Conservation (phyloP, 2,797 vertebrate genomes). For the Lepidocolaptes lacrymiger region DNA sequence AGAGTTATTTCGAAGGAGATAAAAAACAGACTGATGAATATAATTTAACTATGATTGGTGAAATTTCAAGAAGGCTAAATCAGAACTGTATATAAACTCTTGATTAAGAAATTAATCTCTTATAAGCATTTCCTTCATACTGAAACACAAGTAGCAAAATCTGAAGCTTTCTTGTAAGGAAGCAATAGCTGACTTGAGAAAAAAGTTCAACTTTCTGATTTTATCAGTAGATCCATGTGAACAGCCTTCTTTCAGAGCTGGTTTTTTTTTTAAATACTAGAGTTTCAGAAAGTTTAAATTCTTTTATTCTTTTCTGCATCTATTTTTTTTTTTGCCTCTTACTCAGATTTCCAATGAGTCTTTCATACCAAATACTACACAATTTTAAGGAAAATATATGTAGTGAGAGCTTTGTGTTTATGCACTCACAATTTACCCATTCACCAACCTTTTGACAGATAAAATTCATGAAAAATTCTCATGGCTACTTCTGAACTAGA, state of each 20-base stretch:
- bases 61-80: constrained; percentile 49
- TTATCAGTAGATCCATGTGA: constrained; percentile 6
- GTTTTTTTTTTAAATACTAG: background rate
- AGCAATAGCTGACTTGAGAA: constrained; percentile 17
- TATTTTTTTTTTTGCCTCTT: background rate
- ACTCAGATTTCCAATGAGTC: background rate
- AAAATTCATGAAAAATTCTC: background rate
- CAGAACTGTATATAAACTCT: constrained; percentile 52
- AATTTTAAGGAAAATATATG: background rate
- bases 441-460: background rate
- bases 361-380: background rate
- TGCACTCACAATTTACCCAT: background rate
- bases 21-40: constrained; percentile 22
- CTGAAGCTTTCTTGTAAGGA: constrained; percentile 24
- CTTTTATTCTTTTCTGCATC: background rate
- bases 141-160: constrained; percentile 15
- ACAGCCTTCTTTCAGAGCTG: background rate
- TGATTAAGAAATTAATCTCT: constrained; percentile 68
- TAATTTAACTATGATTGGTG: constrained; percentile 47
- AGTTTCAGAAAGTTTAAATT: background rate
- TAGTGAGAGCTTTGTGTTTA: background rate
- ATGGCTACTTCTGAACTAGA: background rate
- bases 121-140: constrained; percentile 16
- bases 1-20: constrained; percentile 16
- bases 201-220: constrained; percentile 28